Evolutionary conservation across 1,140 invertebrate species (phyloP).

Genomic region (Trichoplusia ni): DNA sequence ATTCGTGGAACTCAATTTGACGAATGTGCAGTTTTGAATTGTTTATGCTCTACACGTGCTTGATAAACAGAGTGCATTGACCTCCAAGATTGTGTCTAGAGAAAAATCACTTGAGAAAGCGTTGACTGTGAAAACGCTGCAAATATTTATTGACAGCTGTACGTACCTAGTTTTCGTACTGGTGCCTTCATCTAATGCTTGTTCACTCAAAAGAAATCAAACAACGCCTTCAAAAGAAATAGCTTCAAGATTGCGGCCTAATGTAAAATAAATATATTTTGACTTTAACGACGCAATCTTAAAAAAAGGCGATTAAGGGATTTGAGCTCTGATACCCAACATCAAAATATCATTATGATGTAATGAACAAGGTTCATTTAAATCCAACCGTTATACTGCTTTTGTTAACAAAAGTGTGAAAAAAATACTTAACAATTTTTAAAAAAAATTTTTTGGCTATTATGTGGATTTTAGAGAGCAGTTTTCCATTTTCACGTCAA

Average conservation of each 20-base stretch:
- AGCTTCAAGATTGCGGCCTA: not conserved
- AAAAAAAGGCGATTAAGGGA: constrained; percentile 30
- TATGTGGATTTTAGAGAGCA: not conserved
- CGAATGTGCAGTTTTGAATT: constrained; percentile 21
- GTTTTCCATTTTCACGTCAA: constrained; percentile 12
- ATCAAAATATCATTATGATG: constrained; percentile 28
- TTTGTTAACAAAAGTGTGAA: not conserved
- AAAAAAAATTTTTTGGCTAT: not conserved
- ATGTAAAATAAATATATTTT: constrained; percentile 23
- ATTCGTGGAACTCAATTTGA: constrained; percentile 21
- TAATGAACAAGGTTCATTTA: constrained; percentile 15
- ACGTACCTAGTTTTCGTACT: too few species aligned
- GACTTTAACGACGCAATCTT: constrained; percentile 23
- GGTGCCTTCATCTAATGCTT: too few species aligned
- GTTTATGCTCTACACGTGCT: too few species aligned
- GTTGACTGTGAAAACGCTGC: too few species aligned
- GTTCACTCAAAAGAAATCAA: not conserved
- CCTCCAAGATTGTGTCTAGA: too few species aligned
- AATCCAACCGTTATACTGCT: constrained; percentile 14
- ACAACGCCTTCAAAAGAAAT: not conserved
- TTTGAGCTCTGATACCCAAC: constrained; percentile 22
- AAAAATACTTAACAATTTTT: not conserved
- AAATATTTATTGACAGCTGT: too few species aligned
- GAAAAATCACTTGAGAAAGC: too few species aligned
- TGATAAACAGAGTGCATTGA: too few species aligned